Evolutionary conservation across 2,113 vertebrate species (phyloP), one percentile per base, ranked within the genome.

Genomic region (Chroicocephalus ridibundus): DNA sequence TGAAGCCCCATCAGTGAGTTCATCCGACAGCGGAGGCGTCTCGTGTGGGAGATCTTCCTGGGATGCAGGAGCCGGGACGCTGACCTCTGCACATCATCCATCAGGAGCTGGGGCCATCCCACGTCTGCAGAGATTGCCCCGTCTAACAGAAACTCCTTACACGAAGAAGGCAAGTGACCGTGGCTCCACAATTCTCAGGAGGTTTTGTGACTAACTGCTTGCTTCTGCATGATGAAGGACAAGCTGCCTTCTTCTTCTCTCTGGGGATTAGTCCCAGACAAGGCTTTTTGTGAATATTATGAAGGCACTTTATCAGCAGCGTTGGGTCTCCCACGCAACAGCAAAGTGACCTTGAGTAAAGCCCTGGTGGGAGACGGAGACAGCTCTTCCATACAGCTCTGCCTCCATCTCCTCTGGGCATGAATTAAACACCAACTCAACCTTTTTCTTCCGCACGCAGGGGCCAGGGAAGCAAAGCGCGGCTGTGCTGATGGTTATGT

Each of bases 101-200:
- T 6, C 70, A 46, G 58, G 69, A 85, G 31, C 83, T 42, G 42
- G 75, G 49, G 54, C 60, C 40, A 18, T 34, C 21, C 69, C 71
- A 16, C 40, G 32, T 52, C 46, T 36, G 11, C 16, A 1, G 21
- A 29, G 58, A n/a, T 77, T 24, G 14, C 38, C 64, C 52, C 17
- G 5, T 8, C 70, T 18, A 4, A 22, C 42, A 27, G 17, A 10
- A 17, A 11, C n/a, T 55, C 61, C 40, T 44, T 3, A 12, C 38
- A 40, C 0, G 6, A 25, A 34, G 31, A 18, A 32, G 29, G 70
- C 26, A 42, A 22, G 26, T 22, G 36, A 38, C n/a, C 1, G 0
- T 29, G 42, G 32, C 34, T 65, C 57, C 32, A 21, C 2, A 2
- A 8, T 49, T 55, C 64, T 47, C 24, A 5, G 57, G 8, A 3